Conservation (phyloP, 1,140 invertebrate genomes). For the Zaprionus nigranus region DNA sequence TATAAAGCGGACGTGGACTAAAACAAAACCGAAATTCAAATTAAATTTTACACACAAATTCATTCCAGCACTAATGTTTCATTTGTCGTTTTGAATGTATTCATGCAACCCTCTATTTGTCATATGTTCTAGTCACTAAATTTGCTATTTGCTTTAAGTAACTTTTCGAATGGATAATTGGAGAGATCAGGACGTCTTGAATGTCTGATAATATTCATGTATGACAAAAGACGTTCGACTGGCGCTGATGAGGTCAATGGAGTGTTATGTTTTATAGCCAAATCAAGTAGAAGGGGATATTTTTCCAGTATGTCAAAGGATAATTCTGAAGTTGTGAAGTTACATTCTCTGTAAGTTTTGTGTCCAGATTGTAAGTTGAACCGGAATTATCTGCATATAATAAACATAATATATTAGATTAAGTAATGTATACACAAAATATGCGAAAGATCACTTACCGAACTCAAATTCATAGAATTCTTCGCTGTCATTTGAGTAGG, state of each 20-base stretch:
- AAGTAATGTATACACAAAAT: not conserved
- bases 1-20: too few relatives aligned
- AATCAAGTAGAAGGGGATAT: slow-evolving; percentile 37
- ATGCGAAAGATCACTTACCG: slow-evolving; percentile 2
- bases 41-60: too few relatives aligned
- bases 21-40: too few relatives aligned
- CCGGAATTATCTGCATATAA: slow-evolving; percentile 3
- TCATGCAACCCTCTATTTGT: too few relatives aligned
- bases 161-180: slow-evolving; percentile 32
- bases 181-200: not conserved
- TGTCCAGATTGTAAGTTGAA: slow-evolving; percentile 32
- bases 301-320: slow-evolving; percentile 31
- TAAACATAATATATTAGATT: not conserved
- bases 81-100: too few relatives aligned
- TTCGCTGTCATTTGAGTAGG: slow-evolving; percentile 2
- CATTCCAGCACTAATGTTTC: too few relatives aligned
- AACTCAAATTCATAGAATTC: slow-evolving; percentile 48
- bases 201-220: slow-evolving; percentile 15
- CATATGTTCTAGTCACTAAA: not conserved
- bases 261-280: slow-evolving; percentile 43
- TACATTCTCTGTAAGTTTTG: slow-evolving; percentile 21
- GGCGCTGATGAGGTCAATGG: slow-evolving; percentile 26
- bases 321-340: slow-evolving; percentile 31
- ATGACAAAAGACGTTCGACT: slow-evolving; percentile 7
- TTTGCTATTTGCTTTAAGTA: slow-evolving; percentile 38